Base-by-base conservation (phyloP, 1,140 invertebrate species). In the Cepaea nemoralis region DNA sequence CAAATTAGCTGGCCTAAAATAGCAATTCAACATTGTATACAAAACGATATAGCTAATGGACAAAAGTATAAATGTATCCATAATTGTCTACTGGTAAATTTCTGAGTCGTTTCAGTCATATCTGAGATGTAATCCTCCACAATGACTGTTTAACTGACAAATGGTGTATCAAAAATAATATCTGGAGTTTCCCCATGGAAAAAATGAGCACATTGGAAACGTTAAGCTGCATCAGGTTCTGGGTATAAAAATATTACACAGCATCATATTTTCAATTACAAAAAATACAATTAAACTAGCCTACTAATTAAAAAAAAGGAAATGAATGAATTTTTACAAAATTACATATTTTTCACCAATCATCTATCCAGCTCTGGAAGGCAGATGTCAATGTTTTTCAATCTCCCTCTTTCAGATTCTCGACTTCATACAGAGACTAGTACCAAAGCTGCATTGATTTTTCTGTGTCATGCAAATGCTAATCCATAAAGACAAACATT, bases 381-480 rank as follows among this genome's bases (percentile, higher is more conserved):
- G 50, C 50, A 55, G 50, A 22, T 10, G 3, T 10, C 2, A 31
- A 63, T 12, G n/a, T 63, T 31, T 31, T 10, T 63, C 5, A 6
- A 31, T 31, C 5, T 63, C 59, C 33, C 1, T 27, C 59, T 63
- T 63, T 31, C 27, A 31, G 27, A 31, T 63, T 19, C 27, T 27
- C n/a, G 59, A 63, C 59, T 31, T 63, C 59, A 63, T 63, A 63
- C 16, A 63, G 59, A 63, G 59, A 63, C 12, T 63, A 63, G 27
- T 27, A 31, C 33, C 59, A 63, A 12, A 27, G 33, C n/a, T 63
- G 27, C 27, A 1, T 63, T 8, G 50, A n/a, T n/a, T 55, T 45
- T 45, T 63, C 59, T 63, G 59, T 63, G n/a, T 27, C n/a, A 63
- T 31, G n/a, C 27, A 31, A 27, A 63, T 31, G 10, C 33, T 1